Evolutionary conservation across 2,888 invertebrate species (phyloP), one percentile per base, ranked within the genome.

Genomic region (Lymantria dispar): DNA sequence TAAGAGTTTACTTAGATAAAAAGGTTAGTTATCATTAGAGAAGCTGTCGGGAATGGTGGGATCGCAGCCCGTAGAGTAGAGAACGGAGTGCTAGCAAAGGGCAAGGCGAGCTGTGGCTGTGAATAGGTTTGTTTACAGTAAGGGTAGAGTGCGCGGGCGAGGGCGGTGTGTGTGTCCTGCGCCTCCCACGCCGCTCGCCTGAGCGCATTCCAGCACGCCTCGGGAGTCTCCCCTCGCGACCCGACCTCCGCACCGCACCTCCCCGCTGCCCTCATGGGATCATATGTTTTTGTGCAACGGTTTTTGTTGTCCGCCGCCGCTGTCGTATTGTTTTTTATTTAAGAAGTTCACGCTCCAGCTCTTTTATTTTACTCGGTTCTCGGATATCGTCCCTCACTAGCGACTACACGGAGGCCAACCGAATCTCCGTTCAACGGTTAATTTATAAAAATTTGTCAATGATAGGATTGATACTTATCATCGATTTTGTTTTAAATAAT

Each of bases 201-300:
- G 89, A 85, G 85, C 88, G 85, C 91, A 90, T 90, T 91, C 91
- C 90, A 87, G 85, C 91, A 90, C 90, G 90, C 90, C 90, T 86
- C 81, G 77, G 22, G 80, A 33, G 78, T 73, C 80, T 76, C 78
- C 82, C 80, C 66, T 64, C 76, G 58, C 75, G 62, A 33, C 70
- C 68, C 75, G 62, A 33, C 70, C 68, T 59, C 73, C 48, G 68
- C 61, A 64, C 62, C 56, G 60, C 66, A 31, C 60, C 68, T 70
- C 79, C 81, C 85, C 83, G 67, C 74, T 74, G 79, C 85, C 86
- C 87, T 84, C 88, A 82, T 84, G 85, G 86, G 89, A 90, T 91
- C 91, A 91, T 91, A 91, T 91, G 91, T 91, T 91, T 91, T 91
- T 91, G 85, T 89, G 87, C 89, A 91, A 90, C 91, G 89, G 91